Percentiles rank a stretch among this genome's conserved stretches.
Evolutionary conservation across 2,797 vertebrate genomes (phyloP).

Genomic region (Centroberyx gerrardi): DNA sequence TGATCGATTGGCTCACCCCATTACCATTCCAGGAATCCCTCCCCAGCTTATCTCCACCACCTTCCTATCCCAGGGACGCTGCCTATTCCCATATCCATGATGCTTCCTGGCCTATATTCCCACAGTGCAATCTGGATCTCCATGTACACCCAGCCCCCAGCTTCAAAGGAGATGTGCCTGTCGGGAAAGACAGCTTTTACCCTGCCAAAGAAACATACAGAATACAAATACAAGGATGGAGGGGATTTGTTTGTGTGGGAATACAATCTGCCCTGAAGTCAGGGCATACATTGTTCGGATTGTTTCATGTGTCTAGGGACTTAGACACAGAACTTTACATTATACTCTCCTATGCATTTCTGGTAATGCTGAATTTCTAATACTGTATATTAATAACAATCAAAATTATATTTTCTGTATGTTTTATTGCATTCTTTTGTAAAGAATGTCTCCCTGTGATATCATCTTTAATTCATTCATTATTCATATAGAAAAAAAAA

Average conservation of each 20-base stretch:
- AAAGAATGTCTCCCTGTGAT: neutral
- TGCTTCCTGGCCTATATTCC: slow-evolving; percentile 70
- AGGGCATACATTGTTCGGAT: neutral
- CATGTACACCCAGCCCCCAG: slow-evolving; percentile 44
- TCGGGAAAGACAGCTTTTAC: slow-evolving; percentile 42
- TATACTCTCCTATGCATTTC: neutral
- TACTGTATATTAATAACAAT: neutral
- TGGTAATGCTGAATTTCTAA: neutral
- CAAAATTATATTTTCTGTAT: neutral
- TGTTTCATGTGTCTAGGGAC: slow-evolving; percentile 7
- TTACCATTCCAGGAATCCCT: slow-evolving; percentile 76
- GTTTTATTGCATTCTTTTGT: neutral
- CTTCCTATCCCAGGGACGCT: slow-evolving; percentile 72
- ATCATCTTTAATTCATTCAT: too few species aligned
- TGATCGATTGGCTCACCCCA: slow-evolving; percentile 70
- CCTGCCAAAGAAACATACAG: slow-evolving; percentile 30
- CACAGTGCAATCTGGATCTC: slow-evolving; percentile 58
- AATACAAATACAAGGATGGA: slow-evolving; percentile 51
- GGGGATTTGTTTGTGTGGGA: slow-evolving; percentile 29
- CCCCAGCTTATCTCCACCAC: slow-evolving; percentile 54
- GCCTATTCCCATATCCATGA: slow-evolving; percentile 58
- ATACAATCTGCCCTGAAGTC: slow-evolving; percentile 3
- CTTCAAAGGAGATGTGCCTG: slow-evolving; percentile 72
- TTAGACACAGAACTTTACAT: neutral
- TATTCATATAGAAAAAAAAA: too few species aligned